Base-by-base conservation (phyloP, 92 coral and sea anemone species). In the Heteractis magnifica region DNA sequence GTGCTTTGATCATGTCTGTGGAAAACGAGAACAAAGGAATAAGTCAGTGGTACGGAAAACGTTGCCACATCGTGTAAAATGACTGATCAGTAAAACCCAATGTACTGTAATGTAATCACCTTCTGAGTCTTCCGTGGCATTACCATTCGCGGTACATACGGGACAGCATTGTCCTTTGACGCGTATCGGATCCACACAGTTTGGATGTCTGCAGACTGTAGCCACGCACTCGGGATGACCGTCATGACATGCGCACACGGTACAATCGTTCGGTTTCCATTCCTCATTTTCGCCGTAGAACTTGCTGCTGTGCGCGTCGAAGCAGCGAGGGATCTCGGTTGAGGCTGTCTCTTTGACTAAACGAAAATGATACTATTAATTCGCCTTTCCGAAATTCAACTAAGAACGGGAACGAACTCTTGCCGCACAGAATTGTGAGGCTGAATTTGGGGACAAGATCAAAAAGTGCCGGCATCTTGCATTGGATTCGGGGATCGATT, bases 231-330 rank as follows among this genome's bases (percentile, higher is more conserved):
- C 86, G 23, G 94, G 94, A 12, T 88, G 87, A 52, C 99, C 97
- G 56, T 82, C 79, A 73, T 84, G 92, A 56, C 99, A 96, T 53
- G 93, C 85, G 76, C 99, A 96, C 44, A 94, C 95, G 0, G 98
- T 96, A 62, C 99, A 96, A 55, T 94, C 99, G 80, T 96, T 94
- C 12, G 95, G 93, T 78, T 94, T 93, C 99, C 99, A 96, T 44
- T 93, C 89, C 53, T 92, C 98, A 11, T 80, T 88, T 74, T 92
- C 94, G 3, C 97, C 94, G 77, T 92, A 94, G 52, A 94, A 90
- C 91, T 82, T 94, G 80, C 90, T 93, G 72, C 93, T 89, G 78
- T 95, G 92, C 11, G 88, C 89, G 60, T 96, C 98, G 84, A 87
- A 94, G 53, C 99, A 96, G 81, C 91, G 90, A n/a, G 91, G 92